Percentiles rank a stretch among this genome's conserved stretches.
These are phyloP conservation scores for Leptodactylus fuscus DNA, from an alignment of 2,113 vertebrate species.

Conservation along the genomic window DNA sequence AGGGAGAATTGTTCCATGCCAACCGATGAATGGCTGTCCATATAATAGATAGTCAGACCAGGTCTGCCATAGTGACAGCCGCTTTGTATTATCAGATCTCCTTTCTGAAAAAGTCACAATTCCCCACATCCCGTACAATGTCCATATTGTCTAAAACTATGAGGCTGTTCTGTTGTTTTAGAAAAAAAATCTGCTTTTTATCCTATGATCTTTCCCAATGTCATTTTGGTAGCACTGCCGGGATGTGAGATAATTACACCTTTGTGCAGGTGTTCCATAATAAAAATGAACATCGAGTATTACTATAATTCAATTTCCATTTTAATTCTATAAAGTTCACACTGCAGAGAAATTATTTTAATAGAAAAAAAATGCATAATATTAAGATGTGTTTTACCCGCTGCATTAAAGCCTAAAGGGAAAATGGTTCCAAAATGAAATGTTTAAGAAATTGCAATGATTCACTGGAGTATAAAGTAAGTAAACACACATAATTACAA, in stretches of 20 bases:
- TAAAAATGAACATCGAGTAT: background rate
- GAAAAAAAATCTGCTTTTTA: background rate
- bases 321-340: slow-evolving; percentile 14
- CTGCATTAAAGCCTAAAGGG: background rate
- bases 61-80: too few relatives aligned
- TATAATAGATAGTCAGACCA: too few relatives aligned
- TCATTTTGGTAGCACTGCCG: background rate
- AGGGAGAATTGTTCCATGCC: too few relatives aligned
- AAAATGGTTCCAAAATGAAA: background rate
- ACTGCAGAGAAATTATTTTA: slow-evolving; percentile 16
- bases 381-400: background rate
- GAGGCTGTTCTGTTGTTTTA: background rate
- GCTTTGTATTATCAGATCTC: too few relatives aligned
- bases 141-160: too few relatives aligned
- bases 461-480: slow-evolving; percentile 1
- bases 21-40: too few relatives aligned
- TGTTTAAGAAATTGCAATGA: slow-evolving; percentile 16
- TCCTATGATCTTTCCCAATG: background rate
- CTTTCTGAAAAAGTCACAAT: too few relatives aligned
- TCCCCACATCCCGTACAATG: too few relatives aligned
- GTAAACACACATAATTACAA: background rate
- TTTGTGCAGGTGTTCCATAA: background rate
- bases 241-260: background rate
- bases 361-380: background rate
- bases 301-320: slow-evolving; percentile 18